Evolutionary conservation across 2,113 vertebrate species (phyloP).

Genomic region (Ochotona princeps): DNA sequence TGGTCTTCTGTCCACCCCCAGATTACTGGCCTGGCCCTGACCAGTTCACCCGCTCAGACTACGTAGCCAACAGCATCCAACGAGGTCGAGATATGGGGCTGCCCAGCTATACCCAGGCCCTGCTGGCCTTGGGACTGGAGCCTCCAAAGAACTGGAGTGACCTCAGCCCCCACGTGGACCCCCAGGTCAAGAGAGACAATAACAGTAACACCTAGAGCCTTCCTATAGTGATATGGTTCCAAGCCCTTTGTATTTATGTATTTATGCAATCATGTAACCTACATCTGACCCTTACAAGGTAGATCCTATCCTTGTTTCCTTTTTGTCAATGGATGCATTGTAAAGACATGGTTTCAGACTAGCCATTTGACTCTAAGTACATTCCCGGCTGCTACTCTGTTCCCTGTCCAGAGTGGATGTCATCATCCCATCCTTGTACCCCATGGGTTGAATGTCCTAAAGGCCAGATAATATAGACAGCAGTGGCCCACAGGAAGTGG

Average conservation of each 20-base stretch:
- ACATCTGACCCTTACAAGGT: neutral
- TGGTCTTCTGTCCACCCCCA: conserved; percentile 71
- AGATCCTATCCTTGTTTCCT: neutral
- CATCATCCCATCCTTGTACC: neutral
- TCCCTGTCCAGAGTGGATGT: neutral
- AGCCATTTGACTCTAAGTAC: neutral
- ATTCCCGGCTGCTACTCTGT: neutral
- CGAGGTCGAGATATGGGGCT: conserved; percentile 94
- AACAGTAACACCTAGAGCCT: neutral
- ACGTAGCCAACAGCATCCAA: conserved; percentile 91
- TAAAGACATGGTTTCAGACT: conserved; percentile 18
- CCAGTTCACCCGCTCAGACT: conserved; percentile 91
- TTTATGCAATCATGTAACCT: neutral
- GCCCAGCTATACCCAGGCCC: conserved; percentile 89
- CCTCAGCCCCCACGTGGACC: conserved; percentile 84
- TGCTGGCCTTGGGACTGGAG: conserved; percentile 85
- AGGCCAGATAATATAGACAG: neutral
- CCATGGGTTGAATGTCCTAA: neutral
- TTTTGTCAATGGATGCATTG: neutral
- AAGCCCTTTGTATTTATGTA: neutral
- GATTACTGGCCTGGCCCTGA: conserved; percentile 96
- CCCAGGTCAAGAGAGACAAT: conserved; percentile 75
- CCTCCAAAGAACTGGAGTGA: conserved; percentile 86
- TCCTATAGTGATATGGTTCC: neutral
- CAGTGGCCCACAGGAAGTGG: neutral